Evolutionary conservation across 1,140 invertebrate genomes (phyloP).

Genomic region (Centruroides vittatus): DNA sequence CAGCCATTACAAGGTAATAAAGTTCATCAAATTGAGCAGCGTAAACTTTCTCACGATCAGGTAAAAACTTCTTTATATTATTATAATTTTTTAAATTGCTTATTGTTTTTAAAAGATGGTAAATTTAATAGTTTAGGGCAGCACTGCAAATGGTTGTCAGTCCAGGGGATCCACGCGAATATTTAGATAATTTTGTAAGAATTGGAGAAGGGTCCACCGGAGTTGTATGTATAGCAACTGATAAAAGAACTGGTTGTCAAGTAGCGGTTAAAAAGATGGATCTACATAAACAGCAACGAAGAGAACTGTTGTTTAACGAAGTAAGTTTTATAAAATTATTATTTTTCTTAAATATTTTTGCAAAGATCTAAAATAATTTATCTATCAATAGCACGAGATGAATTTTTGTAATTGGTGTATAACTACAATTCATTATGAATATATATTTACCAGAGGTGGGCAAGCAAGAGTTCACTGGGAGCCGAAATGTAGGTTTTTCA

Average conservation of each 20-base stretch:
- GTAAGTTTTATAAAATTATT: constrained; percentile 27
- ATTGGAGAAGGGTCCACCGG: constrained; percentile 98
- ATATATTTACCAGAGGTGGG: too few species aligned
- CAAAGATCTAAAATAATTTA: background rate
- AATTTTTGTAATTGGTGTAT: too few species aligned
- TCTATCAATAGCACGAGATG: too few species aligned
- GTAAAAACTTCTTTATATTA: too few species aligned
- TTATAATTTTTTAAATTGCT: too few species aligned
- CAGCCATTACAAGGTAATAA: too few species aligned
- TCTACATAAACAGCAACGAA: constrained; percentile 83
- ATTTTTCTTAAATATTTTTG: background rate
- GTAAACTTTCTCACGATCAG: too few species aligned
- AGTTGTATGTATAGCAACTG: constrained; percentile 88
- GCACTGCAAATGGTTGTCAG: constrained; percentile 91
- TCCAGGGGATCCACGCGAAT: constrained; percentile 81
- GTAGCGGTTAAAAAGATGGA: constrained; percentile 99
- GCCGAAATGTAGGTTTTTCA: too few species aligned
- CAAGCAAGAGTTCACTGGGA: too few species aligned
- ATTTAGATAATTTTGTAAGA: constrained; percentile 85
- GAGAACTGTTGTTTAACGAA: constrained; percentile 98
- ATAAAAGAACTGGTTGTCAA: constrained; percentile 62
- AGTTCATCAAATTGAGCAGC: too few species aligned
- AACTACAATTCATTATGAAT: too few species aligned
- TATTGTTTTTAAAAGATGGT: too few species aligned
- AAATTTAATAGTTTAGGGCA: constrained; percentile 59